Percentiles rank a stretch among this genome's conserved stretches.
Conservation (phyloP, 2,113 vertebrate species). For the Rynchops niger region DNA sequence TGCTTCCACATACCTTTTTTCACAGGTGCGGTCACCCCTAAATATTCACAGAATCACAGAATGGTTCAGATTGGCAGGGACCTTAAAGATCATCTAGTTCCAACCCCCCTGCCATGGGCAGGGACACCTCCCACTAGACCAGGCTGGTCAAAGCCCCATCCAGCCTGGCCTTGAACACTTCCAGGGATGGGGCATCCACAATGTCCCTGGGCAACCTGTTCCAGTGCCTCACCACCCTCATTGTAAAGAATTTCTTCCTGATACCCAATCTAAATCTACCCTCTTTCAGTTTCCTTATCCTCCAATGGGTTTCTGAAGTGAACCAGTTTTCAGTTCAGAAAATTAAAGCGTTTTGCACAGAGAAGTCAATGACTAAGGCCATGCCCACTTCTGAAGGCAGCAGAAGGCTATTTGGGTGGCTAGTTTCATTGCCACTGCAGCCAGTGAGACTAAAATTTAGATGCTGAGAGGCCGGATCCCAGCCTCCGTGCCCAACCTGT, state of each 20-base stretch:
- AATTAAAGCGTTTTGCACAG: accelerated
- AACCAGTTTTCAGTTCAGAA: not conserved
- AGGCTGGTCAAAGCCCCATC: too few relatives aligned
- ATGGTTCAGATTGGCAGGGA: too few relatives aligned
- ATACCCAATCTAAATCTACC: too few relatives aligned
- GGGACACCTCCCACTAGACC: too few relatives aligned
- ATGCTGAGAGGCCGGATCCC: accelerated
- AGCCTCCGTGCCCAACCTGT: not conserved
- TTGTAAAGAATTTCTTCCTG: too few relatives aligned
- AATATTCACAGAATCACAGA: not conserved
- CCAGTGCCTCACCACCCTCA: too few relatives aligned
- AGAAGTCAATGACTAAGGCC: not conserved
- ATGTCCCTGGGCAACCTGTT: too few relatives aligned
- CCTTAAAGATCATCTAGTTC: too few relatives aligned
- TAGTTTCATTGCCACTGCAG: not conserved
- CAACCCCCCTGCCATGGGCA: too few relatives aligned
- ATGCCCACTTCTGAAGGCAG: not conserved
- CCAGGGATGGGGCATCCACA: too few relatives aligned
- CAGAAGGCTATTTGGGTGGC: not conserved
- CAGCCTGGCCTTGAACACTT: too few relatives aligned
- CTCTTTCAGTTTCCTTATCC: not conserved
- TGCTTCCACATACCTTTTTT: not conserved
- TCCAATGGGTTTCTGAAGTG: not conserved
- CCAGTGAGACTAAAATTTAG: accelerated
- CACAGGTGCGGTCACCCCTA: accelerated